Percentiles rank a stretch among this genome's conserved stretches.
phyloP scores from a whole-genome alignment of 2,888 invertebrate genomes.

The Gryllus longicercus region DNA sequence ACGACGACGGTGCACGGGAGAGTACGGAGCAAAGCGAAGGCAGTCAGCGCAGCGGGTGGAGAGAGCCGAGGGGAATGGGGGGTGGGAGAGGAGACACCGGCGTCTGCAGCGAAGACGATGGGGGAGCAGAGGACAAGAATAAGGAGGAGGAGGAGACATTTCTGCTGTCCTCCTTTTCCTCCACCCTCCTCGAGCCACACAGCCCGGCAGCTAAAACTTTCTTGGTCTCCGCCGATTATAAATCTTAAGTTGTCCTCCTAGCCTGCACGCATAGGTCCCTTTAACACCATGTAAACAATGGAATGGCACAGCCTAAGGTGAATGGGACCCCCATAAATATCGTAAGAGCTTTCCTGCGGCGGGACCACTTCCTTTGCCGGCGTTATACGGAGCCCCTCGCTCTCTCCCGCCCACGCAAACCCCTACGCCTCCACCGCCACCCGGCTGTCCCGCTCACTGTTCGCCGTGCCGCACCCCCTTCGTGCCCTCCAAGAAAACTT shows the following conservation, averaged over 20 bases:
- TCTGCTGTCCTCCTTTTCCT: neutral
- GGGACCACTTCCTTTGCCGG: slow-evolving; percentile 1
- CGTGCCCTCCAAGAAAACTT: neutral
- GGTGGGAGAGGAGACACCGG: neutral
- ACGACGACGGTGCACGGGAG: neutral
- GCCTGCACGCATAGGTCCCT: slow-evolving; percentile 17
- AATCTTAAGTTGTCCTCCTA: slow-evolving; percentile 17
- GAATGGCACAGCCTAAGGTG: slow-evolving; percentile 48
- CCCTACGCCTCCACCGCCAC: neutral
- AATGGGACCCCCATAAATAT: slow-evolving; percentile 50
- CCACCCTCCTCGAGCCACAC: neutral
- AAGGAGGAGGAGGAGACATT: neutral
- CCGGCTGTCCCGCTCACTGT: neutral
- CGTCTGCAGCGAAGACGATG: neutral
- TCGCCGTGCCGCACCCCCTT: neutral
- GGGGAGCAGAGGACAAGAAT: neutral
- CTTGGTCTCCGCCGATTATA: slow-evolving; percentile 8
- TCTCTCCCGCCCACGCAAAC: neutral
- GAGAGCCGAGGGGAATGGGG: neutral
- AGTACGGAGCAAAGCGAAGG: neutral
- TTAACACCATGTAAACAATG: slow-evolving; percentile 46
- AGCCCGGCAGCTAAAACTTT: neutral
- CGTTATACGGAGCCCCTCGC: slow-evolving; percentile 3
- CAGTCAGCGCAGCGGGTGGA: neutral
- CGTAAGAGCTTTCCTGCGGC: slow-evolving; percentile 30